Percentiles rank a stretch among this genome's conserved stretches.
Conservation (phyloP, 1,140 invertebrate genomes). For the Bombus waltoni region DNA sequence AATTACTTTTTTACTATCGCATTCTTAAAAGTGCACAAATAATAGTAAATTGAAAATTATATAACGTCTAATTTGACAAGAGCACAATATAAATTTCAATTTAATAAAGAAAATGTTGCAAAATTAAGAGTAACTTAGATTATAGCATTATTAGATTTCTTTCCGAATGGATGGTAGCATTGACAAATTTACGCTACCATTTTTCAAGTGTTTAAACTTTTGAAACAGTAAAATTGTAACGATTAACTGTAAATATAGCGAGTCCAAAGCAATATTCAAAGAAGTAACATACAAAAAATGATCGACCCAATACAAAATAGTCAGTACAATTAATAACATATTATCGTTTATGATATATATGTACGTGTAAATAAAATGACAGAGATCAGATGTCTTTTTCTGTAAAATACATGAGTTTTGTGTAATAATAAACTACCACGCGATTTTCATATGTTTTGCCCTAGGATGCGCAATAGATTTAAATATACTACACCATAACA, state of each 20-base stretch:
- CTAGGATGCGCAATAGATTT: too few species aligned
- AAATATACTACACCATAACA: too few species aligned
- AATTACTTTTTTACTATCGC: not conserved
- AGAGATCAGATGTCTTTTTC: too few species aligned
- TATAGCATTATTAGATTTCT: not conserved
- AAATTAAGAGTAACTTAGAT: not conserved
- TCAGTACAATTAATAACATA: not conserved
- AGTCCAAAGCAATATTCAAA: not conserved
- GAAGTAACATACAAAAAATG: not conserved
- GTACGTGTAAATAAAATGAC: too few species aligned
- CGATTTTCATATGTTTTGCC: too few species aligned
- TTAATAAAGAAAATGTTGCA: not conserved
- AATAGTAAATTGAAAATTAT: not conserved
- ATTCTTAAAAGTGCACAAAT: not conserved
- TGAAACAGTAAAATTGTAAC: not conserved
- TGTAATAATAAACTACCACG: too few species aligned
- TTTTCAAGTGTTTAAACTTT: slow-evolving; percentile 20
- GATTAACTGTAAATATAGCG: not conserved
- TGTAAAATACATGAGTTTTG: too few species aligned
- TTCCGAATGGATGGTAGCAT: slow-evolving; percentile 25
- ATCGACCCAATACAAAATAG: not conserved
- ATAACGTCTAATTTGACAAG: too few species aligned
- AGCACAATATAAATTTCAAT: not conserved
- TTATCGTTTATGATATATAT: not conserved
- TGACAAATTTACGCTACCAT: not conserved